Evolutionary conservation across 2,888 invertebrate genomes (phyloP), one percentile per base, ranked within the genome.

Genomic region (Callyntrura sp.): DNA sequence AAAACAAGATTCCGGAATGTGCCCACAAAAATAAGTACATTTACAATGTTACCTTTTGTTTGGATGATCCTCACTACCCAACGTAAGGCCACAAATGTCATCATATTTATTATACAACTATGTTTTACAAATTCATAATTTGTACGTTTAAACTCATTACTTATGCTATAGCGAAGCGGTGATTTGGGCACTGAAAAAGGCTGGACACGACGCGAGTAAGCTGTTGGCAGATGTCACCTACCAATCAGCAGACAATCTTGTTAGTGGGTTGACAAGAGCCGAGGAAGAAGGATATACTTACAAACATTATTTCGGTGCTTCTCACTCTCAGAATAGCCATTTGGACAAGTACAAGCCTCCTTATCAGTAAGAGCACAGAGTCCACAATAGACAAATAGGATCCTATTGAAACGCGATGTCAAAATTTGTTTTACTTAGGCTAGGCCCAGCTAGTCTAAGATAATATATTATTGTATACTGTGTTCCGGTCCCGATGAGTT

Each of bases 211-310:
- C 45, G 93, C 94, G 14, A 93, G 93, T 43, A 88, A 93, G 20
- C 92, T 94, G 92, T 93, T 94, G 55, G 94, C 94, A n/a, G 94
- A 94, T 90, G 94, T 94, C 0, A 94, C 94, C 20, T 94, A 94
- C 45, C 94, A 94, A 78, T 94, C 94, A 45, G 94, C 94, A 0
- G 94, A 94, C 43, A 94, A 94, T 51, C 92, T 94, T 25, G 94
- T 94, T 11, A 94, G 94, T 79, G 94, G 94, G 0, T 93, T 94
- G 1, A 93, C 94, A 0, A 83, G 94, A 14, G 93, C 94, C 35
- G 94, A 94, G 82, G 94, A 94, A 89, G 93, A 94, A 60, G 93
- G 93, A 0, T 94, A 94, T 91, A 93, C 94, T 45, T 94, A 94
- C 82, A 93, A 94, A 17, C 94, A 94, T 85, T 94, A 94, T 88